Base-by-base conservation (phyloP, 2,113 vertebrate genomes). In the Stegostoma tigrinum region DNA sequence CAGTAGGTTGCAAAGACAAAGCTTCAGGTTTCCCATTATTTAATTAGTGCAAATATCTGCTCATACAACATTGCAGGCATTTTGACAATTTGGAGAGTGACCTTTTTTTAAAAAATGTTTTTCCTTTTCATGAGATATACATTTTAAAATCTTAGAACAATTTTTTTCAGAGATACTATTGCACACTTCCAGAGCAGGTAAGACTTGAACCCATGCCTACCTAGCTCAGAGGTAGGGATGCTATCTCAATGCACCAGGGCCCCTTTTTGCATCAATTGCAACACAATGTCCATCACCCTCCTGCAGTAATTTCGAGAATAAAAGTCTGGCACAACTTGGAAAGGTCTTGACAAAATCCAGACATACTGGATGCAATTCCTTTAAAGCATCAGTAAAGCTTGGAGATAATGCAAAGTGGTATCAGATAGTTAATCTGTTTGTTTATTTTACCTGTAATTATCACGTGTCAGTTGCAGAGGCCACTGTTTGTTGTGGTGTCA, bases 391-490 rank as follows among this genome's bases (percentile, higher is more conserved):
- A 83, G n/a, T 42, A 3, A 5, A 21, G 48, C 34, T n/a, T 23
- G 61, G 55, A 66, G 61, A 93, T 93, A 93, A 19, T 66, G 61
- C 30, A 23, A 7, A 38, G 89, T 66, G 55, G 61, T 93, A 23
- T 93, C 89, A 72, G 68, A 30, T 75, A 17, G 67, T 75, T 95
- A 30, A 72, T 75, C 94, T 95, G 94, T 95, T 72, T 95, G 45
- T 75, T 94, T 94, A 38, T 94, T 95, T 75, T 75, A 34, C 94
- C 94, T 66, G 67, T 75, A 95, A 95, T 95, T 72, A 72, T 14
- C n/a, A 72, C 42, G 66, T 67, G 19, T 72, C 67, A 72, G 38
- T 94, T 94, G 67, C 93, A 45, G 93, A 10, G 66, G 93, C 93
- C 93, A 70, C 93, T 94, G 90, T 94, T 94, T 48, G 93, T 48